Evolutionary conservation across 2,113 vertebrate genomes (phyloP), one percentile per base, ranked within the genome.

Genomic region (Carassius gibelio): DNA sequence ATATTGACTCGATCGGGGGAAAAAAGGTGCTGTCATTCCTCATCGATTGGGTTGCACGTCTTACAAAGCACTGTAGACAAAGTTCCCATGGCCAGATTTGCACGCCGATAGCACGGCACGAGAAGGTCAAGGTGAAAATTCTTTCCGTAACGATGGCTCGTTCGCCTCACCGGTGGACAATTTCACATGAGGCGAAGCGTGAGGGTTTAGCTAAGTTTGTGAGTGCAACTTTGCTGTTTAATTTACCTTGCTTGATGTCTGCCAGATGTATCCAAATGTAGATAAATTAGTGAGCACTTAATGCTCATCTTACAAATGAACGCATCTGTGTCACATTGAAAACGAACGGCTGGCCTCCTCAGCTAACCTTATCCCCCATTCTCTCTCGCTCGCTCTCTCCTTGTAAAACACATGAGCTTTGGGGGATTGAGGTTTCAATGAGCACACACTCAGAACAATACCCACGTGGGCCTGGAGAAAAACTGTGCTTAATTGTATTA

Each of bases 251-350:
- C 82, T 88, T 84, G 85, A 86, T 89, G 86, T 86, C 86, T 87
- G 86, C 81, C 88, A 89, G 82, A 85, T 89, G 86, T 87, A 89
- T 76, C 77, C 57, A 59, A 82, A 87, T 55, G 21, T 86, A 87
- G 82, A 87, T 86, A 75, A 82, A 90, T 88, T 88, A 86, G 84
- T 23, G 23, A 88, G 84, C 50, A 76, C 79, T 86, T 85, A 88
- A 88, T 90, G 89, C 86, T 88, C 88, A 90, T 86, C 82, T 84
- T 82, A 85, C 88, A 86, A 90, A 86, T 87, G 84, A 90, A 84
- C 82, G 85, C 89, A 88, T 88, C 84, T 87, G 86, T 87, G 87
- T 86, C 89, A 86, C 86, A 87, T 88, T 87, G 84, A 86, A 89
- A 89, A 79, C n/a, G 87, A 88, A 86, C 85, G 86, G 77, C 88